These are phyloP conservation scores for Trissoscelio sp. DNA, from an alignment of 2,888 invertebrate genomes.

Conservation along the genomic window DNA sequence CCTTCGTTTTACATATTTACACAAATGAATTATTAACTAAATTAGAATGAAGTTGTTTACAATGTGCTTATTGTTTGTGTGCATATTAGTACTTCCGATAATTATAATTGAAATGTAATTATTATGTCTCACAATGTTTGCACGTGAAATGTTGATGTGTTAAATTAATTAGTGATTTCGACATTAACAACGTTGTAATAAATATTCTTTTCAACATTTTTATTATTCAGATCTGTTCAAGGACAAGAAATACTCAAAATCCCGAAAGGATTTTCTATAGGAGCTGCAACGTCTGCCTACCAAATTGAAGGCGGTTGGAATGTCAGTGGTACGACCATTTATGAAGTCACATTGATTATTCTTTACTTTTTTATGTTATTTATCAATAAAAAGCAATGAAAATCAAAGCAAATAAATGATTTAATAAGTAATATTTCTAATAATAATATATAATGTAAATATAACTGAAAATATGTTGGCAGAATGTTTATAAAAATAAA, in stretches of 20 bases:
- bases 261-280: conserved; percentile 82
- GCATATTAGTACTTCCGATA: too few species aligned
- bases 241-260: conserved; percentile 73
- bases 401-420: too few species aligned
- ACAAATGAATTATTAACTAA: not conserved
- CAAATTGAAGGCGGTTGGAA: conserved; percentile 86
- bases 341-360: too few species aligned
- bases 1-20: too few species aligned
- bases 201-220: not conserved
- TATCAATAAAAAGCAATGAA: too few species aligned
- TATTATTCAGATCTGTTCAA: conserved; percentile 13
- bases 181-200: not conserved
- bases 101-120: conserved; percentile 19
- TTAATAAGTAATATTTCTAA: too few species aligned
- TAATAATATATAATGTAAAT: too few species aligned
- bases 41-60: not conserved
- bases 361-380: too few species aligned
- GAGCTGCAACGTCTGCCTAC: conserved; percentile 85
- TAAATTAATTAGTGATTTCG: not conserved
- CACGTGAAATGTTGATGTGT: not conserved
- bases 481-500: too few species aligned
- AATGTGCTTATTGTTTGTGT: not conserved
- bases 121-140: too few species aligned
- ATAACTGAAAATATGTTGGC: too few species aligned
- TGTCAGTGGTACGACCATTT: conserved; percentile 83